Evolutionary conservation across 2,797 vertebrate species (phyloP).

Genomic region (Spinus olivaceus): DNA sequence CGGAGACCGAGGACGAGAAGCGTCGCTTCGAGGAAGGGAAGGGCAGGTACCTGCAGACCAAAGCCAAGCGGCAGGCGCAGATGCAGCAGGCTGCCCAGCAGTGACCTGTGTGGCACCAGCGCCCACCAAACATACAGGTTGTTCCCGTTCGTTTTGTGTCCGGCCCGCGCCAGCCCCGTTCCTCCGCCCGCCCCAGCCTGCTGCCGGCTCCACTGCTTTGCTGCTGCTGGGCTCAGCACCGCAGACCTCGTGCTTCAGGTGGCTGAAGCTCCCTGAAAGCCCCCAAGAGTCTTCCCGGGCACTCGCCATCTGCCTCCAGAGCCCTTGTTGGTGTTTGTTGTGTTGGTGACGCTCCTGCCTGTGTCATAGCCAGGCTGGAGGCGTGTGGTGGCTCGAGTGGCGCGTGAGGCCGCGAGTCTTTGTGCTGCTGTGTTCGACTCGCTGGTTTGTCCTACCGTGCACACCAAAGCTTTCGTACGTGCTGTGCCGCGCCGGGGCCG

Average conservation of each 20-base stretch:
- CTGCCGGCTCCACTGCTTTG: not conserved
- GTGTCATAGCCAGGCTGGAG: not conserved
- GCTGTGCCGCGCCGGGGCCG: not conserved
- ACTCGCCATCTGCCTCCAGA: not conserved
- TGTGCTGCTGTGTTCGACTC: slow-evolving; percentile 39
- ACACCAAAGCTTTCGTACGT: slow-evolving; percentile 65
- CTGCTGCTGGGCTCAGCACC: not conserved
- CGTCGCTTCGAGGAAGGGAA: slow-evolving; percentile 89
- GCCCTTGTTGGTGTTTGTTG: fast-evolving
- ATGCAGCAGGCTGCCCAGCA: slow-evolving; percentile 67
- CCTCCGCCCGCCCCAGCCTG: not conserved
- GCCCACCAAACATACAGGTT: not conserved
- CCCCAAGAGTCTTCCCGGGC: not conserved
- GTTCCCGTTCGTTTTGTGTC: slow-evolving; percentile 35
- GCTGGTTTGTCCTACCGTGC: not conserved
- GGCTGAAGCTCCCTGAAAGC: not conserved
- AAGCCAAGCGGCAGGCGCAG: slow-evolving; percentile 83
- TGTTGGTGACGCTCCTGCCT: fast-evolving
- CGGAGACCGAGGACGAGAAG: slow-evolving; percentile 87
- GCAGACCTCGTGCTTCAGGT: not conserved
- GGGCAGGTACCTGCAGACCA: slow-evolving; percentile 88
- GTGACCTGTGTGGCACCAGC: slow-evolving; percentile 51
- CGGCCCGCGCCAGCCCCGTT: not conserved
- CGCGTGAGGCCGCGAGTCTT: not conserved
- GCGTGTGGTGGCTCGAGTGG: not conserved